Percentiles rank a stretch among this genome's conserved stretches.
phyloP scores from a whole-genome alignment of 2,797 vertebrate genomes.

The Platalea minor region DNA sequence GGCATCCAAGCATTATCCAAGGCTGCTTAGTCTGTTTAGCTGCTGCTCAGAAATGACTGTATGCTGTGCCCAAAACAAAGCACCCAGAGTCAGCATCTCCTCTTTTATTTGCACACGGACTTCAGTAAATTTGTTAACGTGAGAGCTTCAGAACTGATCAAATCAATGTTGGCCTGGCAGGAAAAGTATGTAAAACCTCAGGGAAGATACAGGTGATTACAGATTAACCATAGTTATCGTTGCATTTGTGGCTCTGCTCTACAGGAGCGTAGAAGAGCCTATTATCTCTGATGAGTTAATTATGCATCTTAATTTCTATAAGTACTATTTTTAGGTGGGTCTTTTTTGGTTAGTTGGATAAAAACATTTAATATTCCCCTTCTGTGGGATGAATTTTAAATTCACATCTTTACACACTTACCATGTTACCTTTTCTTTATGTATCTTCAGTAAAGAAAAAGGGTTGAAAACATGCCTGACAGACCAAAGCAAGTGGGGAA shows the following conservation, averaged over 20 bases:
- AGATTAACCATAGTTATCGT: background rate
- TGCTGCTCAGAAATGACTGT: background rate
- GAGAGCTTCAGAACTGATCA: background rate
- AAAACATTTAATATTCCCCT: background rate
- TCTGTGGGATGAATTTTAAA: background rate
- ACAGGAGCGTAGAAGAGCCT: background rate
- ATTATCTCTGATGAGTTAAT: background rate
- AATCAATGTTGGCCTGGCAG: background rate
- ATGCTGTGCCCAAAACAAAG: accelerated
- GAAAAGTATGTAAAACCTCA: background rate
- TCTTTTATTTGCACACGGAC: background rate
- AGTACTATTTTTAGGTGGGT: background rate
- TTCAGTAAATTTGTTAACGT: background rate
- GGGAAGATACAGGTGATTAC: background rate
- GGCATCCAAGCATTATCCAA: too few species aligned
- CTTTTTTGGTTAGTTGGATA: background rate
- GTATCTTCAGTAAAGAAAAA: background rate
- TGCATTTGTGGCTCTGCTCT: background rate
- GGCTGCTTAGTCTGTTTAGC: background rate
- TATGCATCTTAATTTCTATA: background rate
- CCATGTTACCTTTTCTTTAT: background rate
- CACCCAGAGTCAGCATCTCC: background rate
- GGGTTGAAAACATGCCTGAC: accelerated
- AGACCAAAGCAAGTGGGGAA: background rate
- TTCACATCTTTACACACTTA: background rate